Evolutionary conservation across 2,113 vertebrate genomes (phyloP), one percentile per base, ranked within the genome.

Genomic region (Oncorhynchus keta): DNA sequence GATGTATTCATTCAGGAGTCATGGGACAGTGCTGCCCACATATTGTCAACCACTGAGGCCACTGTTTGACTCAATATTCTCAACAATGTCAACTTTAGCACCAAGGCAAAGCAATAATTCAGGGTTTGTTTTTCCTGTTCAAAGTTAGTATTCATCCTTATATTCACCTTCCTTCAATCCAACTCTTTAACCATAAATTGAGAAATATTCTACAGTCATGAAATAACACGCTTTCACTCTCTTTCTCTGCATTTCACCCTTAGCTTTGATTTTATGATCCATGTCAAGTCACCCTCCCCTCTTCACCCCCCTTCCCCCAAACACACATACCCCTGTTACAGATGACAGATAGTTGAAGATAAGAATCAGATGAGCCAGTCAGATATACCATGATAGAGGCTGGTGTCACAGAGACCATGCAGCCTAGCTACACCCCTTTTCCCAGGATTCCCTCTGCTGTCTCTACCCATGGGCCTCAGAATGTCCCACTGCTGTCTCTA

Each of bases 41-140:
- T 75, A 75, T 72, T 72, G 70, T 30, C 48, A 30, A 48, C 30
- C 16, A 51, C n/a, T n/a, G n/a, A n/a, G n/a, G n/a, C n/a, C n/a
- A n/a, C 20, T 20, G 12, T 65, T 76, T 39, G 24, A 76, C 65
- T 76, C 64, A 75, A 48, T 20, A 28, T 20, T 13, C 30, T 7
- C 65, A 45, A 69, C 72, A 72, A 14, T 61, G 67, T 8, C 22
- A 45, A 45, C 49, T 48, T 73, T 61, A 67, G 67, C 48, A 39
- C 9, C 71, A 6, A 73, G 8, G 24, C 35, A 45, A 45, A 45
- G 48, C 22, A 6, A 39, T 13, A 8, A 51, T 51, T 51, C 0
- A 13, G 16, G 35, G 51, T 55, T 14, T 18, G 16, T 12, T 55
- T 55, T 55, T 55, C 12, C 51, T 8, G 35, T 35, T 35, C 35